phyloP scores from a whole-genome alignment of 2,797 vertebrate genomes.

The Pogoniulus pusillus region DNA sequence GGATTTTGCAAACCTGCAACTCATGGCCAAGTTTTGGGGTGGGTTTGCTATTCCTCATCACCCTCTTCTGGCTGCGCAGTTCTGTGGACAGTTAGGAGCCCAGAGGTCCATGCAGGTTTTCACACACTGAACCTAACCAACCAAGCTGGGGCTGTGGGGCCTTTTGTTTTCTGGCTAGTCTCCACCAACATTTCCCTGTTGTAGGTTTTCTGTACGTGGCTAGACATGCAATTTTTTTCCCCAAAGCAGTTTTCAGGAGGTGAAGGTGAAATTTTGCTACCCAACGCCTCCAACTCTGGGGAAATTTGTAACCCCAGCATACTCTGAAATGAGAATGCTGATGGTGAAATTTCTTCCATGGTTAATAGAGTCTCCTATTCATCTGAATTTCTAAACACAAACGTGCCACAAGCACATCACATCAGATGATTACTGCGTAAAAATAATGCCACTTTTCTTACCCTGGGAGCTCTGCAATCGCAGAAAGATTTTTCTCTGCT shows the following conservation, averaged over 20 bases:
- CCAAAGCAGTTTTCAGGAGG: background rate
- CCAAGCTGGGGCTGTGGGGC: too few species aligned
- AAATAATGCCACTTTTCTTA: background rate
- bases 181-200: background rate
- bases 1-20: too few species aligned
- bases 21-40: too few species aligned
- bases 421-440: background rate
- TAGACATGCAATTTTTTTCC: background rate
- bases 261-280: background rate
- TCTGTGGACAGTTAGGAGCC: too few species aligned
- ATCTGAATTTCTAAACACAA: background rate
- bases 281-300: background rate
- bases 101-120: too few species aligned
- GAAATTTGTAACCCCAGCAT: background rate
- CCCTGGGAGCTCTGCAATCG: conserved; percentile 22
- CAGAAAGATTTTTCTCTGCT: conserved; percentile 16
- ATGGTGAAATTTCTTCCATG: background rate
- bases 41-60: too few species aligned
- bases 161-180: too few species aligned
- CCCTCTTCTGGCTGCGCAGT: too few species aligned
- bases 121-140: too few species aligned
- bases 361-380: background rate
- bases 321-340: background rate
- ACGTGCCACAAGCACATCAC: background rate
- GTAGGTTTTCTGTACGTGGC: background rate